Evolutionary conservation across 2,888 invertebrate genomes (phyloP).

Genomic region (Stratiomys singularior): DNA sequence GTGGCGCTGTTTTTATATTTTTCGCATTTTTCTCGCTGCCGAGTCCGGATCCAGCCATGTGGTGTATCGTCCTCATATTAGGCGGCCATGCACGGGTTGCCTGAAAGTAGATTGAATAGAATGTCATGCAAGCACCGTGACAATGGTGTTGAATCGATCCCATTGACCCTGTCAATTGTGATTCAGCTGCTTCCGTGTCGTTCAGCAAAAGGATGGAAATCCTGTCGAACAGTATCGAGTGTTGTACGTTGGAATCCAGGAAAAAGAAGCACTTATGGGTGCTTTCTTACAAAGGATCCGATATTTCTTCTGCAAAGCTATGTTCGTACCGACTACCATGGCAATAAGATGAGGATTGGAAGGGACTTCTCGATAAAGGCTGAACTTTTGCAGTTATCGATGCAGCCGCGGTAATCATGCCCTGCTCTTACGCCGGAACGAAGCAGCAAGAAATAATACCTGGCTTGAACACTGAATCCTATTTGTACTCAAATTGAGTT

Average conservation of each 20-base stretch:
- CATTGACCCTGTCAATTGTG: constrained; percentile 32
- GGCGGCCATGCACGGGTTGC: neutral
- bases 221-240: neutral
- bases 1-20: constrained; percentile 9
- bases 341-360: too few species aligned
- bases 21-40: neutral
- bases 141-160: neutral
- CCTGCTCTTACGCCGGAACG: neutral
- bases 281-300: too few species aligned
- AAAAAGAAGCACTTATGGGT: too few species aligned
- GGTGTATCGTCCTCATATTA: neutral
- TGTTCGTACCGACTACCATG: too few species aligned
- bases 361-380: too few species aligned
- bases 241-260: too few species aligned
- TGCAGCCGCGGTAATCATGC: too few species aligned
- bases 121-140: neutral
- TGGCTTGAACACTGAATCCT: constrained; percentile 18
- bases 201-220: neutral
- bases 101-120: constrained; percentile 14
- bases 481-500: constrained; percentile 38
- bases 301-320: too few species aligned
- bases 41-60: neutral
- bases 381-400: too few species aligned
- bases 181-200: neutral
- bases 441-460: neutral